Percentiles rank a stretch among this genome's conserved stretches.
Conservation (phyloP, 1,140 invertebrate species). For the Drosophila watanabei region DNA sequence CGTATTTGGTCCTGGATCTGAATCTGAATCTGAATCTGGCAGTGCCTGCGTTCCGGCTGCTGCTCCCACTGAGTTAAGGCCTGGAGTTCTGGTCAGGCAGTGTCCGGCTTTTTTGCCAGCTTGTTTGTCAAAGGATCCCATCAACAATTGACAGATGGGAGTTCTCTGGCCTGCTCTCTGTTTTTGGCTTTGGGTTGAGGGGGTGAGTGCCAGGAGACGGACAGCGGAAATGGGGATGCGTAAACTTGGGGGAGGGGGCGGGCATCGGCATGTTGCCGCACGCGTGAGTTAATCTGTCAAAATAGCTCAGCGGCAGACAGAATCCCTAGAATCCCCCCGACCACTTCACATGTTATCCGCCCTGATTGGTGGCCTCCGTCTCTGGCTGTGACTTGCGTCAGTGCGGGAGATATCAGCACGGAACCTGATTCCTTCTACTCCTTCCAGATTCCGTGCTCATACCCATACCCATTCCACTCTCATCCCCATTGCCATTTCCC, state of each 20-base stretch:
- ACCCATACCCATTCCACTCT: not conserved
- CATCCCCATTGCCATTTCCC: constrained; percentile 1
- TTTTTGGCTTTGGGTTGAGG: constrained; percentile 8
- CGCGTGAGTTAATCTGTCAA: constrained; percentile 83
- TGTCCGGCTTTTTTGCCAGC: constrained; percentile 43
- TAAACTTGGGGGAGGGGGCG: constrained; percentile 2
- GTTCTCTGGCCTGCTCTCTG: constrained; percentile 15
- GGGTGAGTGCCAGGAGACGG: constrained; percentile 2
- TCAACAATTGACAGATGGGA: constrained; percentile 55
- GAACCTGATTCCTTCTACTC: constrained; percentile 1
- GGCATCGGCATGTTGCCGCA: constrained; percentile 61
- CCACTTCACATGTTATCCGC: constrained; percentile 53
- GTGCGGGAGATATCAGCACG: constrained; percentile 34
- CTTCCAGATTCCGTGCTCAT: not conserved
- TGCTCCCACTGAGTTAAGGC: constrained; percentile 10
- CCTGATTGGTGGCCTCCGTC: constrained; percentile 53
- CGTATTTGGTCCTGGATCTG: constrained; percentile 6
- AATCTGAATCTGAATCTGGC: constrained; percentile 31
- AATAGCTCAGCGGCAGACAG: constrained; percentile 71
- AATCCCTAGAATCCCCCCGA: constrained; percentile 7
- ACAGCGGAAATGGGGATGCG: constrained; percentile 6
- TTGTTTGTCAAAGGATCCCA: constrained; percentile 53
- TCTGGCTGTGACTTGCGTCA: constrained; percentile 64
- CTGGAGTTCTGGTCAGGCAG: constrained; percentile 26
- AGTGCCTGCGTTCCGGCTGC: constrained; percentile 12